Base-by-base conservation (phyloP, 2,888 invertebrate species). In the Drosophila maculinotata region DNA sequence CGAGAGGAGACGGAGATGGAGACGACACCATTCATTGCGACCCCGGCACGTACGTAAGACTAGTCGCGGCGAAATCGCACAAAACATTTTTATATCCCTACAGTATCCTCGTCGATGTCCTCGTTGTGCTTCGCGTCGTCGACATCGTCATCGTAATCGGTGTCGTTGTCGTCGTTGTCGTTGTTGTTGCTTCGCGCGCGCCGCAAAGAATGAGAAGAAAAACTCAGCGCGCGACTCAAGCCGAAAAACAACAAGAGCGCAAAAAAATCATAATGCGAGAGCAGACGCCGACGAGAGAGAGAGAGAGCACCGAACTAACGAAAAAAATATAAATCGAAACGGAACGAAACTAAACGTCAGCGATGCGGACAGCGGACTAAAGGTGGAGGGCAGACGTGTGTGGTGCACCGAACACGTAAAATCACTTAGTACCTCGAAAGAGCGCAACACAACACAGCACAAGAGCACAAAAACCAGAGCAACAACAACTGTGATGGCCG, bases 31-130 rank as follows among this genome's bases (percentile, higher is more conserved):
- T 90, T 89, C 90, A 90, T 86, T 86, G 89, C 89, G 88, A 66
- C 87, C 89, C 89, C 90, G 89, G 90, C 90, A 89, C 89, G 89
- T 90, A 90, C 90, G 89, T 89, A 90, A 90, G 88, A 90, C 89
- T 89, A 90, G 83, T 89, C 88, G 85, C 87, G 79, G 80, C 81
- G 74, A 71, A 78, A 85, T 81, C 82, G 79, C 84, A 90, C 89
- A 90, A 90, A 89, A 90, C 89, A 90, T 89, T 89, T 81, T 89
- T 89, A 90, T 89, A 90, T 90, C 90, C 90, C 87, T 76, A 64
- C 60, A 81, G 64, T 58, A 57, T 77, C 53, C 66, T 76, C 66
- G 72, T 53, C 56, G 54, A 62, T 80, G 76, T 87, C 76, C 86
- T 76, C 76, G 66, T 87, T 70, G 79, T 70, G 54, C 70, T 72